A percentile compares a stretch with the other conserved stretches of the same genome.
These are phyloP conservation scores for Diorhabda elongata DNA, from an alignment of 1,140 invertebrate genomes.

Conservation along the genomic window DNA sequence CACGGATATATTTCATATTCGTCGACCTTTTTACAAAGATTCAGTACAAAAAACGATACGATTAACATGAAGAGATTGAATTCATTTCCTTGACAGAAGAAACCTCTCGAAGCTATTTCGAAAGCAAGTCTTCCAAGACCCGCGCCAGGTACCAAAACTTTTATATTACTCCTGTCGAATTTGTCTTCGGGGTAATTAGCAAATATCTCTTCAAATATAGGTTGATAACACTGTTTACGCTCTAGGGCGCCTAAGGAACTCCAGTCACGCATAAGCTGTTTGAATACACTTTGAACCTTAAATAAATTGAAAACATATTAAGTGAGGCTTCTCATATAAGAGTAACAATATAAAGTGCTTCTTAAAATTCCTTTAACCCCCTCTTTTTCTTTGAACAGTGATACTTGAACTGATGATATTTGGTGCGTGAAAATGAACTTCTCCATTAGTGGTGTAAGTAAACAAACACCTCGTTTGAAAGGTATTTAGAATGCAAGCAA, in stretches of 20 bases:
- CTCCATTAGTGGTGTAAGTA: too few relatives aligned
- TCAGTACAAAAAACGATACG: constrained; percentile 92
- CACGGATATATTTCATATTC: constrained; percentile 80
- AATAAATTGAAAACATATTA: constrained; percentile 52
- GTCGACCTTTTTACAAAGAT: constrained; percentile 64
- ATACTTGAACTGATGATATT: too few relatives aligned
- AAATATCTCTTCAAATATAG: constrained; percentile 83
- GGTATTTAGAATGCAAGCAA: too few relatives aligned
- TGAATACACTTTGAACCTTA: constrained; percentile 88
- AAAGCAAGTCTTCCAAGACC: constrained; percentile 90
- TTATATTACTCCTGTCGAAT: constrained; percentile 55
- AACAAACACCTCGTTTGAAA: too few relatives aligned
- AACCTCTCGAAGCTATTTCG: constrained; percentile 87
- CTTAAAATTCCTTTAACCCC: too few relatives aligned
- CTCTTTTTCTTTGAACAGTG: too few relatives aligned
- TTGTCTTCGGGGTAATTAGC: constrained; percentile 63
- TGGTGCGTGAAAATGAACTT: too few relatives aligned
- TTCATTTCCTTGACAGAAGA: constrained; percentile 93
- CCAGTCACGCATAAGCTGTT: constrained; percentile 96
- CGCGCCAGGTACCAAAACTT: constrained; percentile 89
- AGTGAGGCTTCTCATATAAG: too few relatives aligned
- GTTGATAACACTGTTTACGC: constrained; percentile 82
- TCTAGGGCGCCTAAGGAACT: constrained; percentile 78
- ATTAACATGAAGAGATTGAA: constrained; percentile 97
- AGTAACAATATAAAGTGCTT: too few relatives aligned